These are phyloP conservation scores for Emydura subglobosa DNA, from an alignment of 2,113 vertebrate genomes.

Conservation along the genomic window DNA sequence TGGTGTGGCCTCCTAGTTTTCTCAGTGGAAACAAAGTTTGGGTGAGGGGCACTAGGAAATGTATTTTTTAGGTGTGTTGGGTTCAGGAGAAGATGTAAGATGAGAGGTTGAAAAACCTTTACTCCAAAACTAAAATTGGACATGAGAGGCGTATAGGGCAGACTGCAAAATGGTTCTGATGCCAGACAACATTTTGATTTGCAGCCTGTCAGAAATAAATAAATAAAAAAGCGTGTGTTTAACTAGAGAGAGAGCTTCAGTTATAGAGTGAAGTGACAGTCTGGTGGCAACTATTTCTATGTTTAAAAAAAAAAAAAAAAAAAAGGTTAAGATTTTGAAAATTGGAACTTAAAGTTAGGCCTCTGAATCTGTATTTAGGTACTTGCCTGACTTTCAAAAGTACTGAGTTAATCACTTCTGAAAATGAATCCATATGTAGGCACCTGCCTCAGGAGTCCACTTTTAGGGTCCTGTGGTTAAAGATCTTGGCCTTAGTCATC, in stretches of 20 bases:
- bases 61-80: neutral
- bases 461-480: neutral
- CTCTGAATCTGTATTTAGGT: neutral
- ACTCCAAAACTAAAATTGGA: neutral
- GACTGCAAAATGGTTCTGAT: neutral
- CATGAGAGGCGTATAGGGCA: neutral
- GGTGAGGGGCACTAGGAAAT: neutral
- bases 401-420: neutral
- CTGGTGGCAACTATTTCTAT: neutral
- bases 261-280: neutral
- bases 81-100: neutral
- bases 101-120: conserved; percentile 1
- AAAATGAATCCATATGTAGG: neutral
- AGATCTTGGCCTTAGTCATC: neutral
- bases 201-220: neutral
- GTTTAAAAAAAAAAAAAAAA: neutral
- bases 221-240: neutral
- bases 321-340: neutral
- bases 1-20: neutral
- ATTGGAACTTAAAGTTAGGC: neutral
- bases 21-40: neutral
- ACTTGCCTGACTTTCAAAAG: neutral
- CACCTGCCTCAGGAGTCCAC: neutral
- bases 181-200: neutral
- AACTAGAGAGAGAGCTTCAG: neutral